A percentile compares a stretch with the other conserved stretches of the same genome.
phyloP scores from a whole-genome alignment of 2,888 invertebrate genomes.

The Troides helena region DNA sequence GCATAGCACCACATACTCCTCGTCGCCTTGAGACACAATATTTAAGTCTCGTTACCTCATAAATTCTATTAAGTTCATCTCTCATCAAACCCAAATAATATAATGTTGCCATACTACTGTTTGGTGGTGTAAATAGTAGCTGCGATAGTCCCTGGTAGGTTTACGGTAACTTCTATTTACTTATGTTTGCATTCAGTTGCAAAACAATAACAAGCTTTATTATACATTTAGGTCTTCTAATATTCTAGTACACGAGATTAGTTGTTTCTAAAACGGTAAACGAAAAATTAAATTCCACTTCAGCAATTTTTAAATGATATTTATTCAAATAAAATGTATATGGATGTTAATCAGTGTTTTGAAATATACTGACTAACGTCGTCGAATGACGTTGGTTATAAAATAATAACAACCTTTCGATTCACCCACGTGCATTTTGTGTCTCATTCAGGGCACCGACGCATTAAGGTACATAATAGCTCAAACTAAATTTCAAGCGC shows the following conservation, averaged over 20 bases:
- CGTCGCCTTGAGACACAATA: too few species aligned
- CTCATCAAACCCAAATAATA: too few species aligned
- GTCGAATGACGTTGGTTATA: slow-evolving; percentile 69
- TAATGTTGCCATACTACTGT: too few species aligned
- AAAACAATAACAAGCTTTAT: neutral
- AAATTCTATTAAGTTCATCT: too few species aligned
- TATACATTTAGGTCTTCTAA: neutral
- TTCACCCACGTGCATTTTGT: slow-evolving; percentile 64
- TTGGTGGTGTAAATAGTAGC: too few species aligned
- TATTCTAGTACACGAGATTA: neutral
- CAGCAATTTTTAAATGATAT: neutral
- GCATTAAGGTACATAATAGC: slow-evolving; percentile 44
- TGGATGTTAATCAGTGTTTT: slow-evolving; percentile 15
- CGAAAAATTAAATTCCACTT: neutral
- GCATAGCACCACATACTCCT: too few species aligned
- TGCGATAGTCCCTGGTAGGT: too few species aligned
- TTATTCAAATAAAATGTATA: slow-evolving; percentile 32
- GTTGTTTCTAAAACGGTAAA: neutral
- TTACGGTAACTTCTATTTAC: too few species aligned
- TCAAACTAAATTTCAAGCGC: slow-evolving; percentile 26
- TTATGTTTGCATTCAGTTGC: neutral
- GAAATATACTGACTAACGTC: slow-evolving; percentile 45
- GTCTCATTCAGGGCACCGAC: slow-evolving; percentile 27
- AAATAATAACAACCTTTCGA: slow-evolving; percentile 61
- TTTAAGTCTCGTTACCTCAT: too few species aligned